Evolutionary conservation across 2,888 invertebrate genomes (phyloP).

Genomic region (Agrotis segetum): DNA sequence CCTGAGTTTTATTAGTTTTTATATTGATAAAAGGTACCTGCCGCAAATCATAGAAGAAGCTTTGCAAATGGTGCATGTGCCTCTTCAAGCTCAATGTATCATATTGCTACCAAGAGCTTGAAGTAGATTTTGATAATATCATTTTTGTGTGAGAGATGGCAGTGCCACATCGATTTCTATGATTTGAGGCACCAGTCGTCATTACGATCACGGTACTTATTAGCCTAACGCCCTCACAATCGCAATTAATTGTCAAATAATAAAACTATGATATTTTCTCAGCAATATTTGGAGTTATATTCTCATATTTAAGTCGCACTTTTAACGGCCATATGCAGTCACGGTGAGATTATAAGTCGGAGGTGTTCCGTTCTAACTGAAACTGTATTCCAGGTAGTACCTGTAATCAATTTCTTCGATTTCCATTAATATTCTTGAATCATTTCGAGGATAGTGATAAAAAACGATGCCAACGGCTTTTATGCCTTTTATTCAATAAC

Average conservation of each 20-base stretch:
- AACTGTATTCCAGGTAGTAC: background rate
- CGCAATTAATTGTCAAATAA: slow-evolving; percentile 29
- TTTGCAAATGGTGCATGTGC: background rate
- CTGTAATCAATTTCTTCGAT: slow-evolving; percentile 10
- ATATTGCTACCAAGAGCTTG: background rate
- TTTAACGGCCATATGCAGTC: slow-evolving; percentile 17
- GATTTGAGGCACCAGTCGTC: slow-evolving; percentile 5
- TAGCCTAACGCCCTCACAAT: slow-evolving; percentile 27
- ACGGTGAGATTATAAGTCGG: slow-evolving; percentile 13
- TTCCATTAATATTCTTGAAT: slow-evolving; percentile 6
- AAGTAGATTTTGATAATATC: background rate
- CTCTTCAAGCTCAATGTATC: background rate
- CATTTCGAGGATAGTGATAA: slow-evolving; percentile 15
- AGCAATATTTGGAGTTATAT: slow-evolving; percentile 1
- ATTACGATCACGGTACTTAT: slow-evolving; percentile 1
- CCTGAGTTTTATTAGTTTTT: slow-evolving; percentile 45
- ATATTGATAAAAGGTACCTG: slow-evolving; percentile 19
- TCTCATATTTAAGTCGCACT: slow-evolving; percentile 35
- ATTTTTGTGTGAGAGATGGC: background rate
- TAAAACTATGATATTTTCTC: background rate
- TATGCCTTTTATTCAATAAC: slow-evolving; percentile 9
- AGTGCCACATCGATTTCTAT: slow-evolving; percentile 7
- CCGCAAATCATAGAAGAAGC: slow-evolving; percentile 17
- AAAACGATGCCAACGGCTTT: slow-evolving; percentile 28
- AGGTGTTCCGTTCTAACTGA: slow-evolving; percentile 21